These are phyloP conservation scores for Hafferia zeledoni DNA, from an alignment of 2,797 vertebrate genomes.

Conservation along the genomic window DNA sequence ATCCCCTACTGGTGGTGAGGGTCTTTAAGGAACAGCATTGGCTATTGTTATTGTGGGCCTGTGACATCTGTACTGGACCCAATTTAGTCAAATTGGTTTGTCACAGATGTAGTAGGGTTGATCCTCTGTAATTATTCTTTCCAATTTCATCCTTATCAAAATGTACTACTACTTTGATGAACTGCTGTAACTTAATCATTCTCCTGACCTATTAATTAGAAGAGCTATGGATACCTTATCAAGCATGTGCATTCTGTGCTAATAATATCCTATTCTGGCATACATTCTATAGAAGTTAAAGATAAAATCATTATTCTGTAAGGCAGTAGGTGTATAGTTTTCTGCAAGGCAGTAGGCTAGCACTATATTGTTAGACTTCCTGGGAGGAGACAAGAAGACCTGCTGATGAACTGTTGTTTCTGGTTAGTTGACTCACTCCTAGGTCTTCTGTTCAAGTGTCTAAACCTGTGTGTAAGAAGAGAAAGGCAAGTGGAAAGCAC, in stretches of 20 bases:
- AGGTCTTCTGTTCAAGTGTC: background rate
- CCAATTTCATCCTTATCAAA: background rate
- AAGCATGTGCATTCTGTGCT: background rate
- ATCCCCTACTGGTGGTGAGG: background rate
- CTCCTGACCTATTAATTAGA: background rate
- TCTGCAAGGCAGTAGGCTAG: background rate
- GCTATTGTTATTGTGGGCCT: background rate
- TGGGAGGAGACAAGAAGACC: background rate
- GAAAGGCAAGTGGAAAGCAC: rapidly evolving
- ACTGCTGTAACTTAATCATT: background rate
- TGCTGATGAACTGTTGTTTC: background rate
- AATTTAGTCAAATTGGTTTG: background rate
- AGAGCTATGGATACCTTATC: background rate
- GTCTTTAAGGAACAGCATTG: background rate
- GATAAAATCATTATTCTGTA: background rate
- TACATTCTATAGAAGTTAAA: background rate
- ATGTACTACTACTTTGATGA: background rate
- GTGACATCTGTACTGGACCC: background rate
- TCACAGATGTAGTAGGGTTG: background rate
- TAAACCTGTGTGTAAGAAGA: background rate
- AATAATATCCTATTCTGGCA: background rate
- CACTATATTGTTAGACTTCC: background rate
- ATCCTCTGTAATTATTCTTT: background rate
- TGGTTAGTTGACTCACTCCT: background rate
- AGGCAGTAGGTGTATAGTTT: background rate